Conservation (phyloP, 1,140 invertebrate species). For the Heliconius nattereri region DNA sequence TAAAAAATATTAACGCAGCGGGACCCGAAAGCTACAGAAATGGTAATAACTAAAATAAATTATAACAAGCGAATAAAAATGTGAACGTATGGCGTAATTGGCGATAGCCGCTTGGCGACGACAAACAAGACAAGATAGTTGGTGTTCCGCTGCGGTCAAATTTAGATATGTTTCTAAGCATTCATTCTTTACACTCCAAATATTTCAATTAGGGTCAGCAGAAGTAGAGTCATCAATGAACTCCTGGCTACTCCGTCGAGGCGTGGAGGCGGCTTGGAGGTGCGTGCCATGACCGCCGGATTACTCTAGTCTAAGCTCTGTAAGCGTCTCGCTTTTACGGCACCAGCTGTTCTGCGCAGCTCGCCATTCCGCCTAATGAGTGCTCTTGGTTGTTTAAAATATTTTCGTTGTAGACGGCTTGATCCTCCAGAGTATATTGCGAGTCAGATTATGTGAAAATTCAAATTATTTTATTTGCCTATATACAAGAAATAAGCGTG, state of each 20-base stretch:
- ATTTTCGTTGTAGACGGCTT: neutral
- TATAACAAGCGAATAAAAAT: too few relatives aligned
- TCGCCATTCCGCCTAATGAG: neutral
- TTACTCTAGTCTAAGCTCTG: slow-evolving; percentile 8
- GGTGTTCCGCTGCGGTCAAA: too few relatives aligned
- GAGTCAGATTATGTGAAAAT: neutral
- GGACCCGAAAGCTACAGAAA: too few relatives aligned
- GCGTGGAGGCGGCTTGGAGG: neutral
- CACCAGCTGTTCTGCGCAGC: neutral
- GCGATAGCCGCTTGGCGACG: too few relatives aligned
- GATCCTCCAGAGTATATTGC: neutral
- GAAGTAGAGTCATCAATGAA: neutral
- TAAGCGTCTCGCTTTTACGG: neutral
- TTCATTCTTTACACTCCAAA: neutral
- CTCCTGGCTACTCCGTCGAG: neutral
- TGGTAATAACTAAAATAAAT: too few relatives aligned
- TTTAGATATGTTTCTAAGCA: too few relatives aligned
- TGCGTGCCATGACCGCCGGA: slow-evolving; percentile 11
- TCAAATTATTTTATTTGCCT: neutral
- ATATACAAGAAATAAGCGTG: neutral
- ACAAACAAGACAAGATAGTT: too few relatives aligned
- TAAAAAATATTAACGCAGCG: too few relatives aligned
- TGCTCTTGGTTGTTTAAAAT: neutral
- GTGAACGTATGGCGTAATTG: too few relatives aligned
- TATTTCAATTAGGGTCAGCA: neutral